phyloP scores from a whole-genome alignment of 2,797 vertebrate genomes.

The Darevskia nairensis region DNA sequence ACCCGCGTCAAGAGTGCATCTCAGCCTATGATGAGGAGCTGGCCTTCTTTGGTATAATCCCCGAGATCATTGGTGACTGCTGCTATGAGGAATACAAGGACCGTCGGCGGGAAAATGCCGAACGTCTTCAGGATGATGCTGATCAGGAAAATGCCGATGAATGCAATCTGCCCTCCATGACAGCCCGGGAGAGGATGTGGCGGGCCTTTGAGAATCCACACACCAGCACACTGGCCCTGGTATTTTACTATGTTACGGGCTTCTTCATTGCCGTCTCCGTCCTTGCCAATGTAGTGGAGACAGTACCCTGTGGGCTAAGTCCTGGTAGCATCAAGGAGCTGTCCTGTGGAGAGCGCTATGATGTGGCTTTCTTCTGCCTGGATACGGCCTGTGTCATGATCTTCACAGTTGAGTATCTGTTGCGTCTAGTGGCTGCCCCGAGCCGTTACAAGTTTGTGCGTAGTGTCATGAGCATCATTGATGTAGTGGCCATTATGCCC shows the following conservation, averaged over 20 bases:
- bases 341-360: constrained; percentile 93
- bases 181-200: constrained; percentile 90
- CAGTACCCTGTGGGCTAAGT: constrained; percentile 88
- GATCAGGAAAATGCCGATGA: constrained; percentile 84
- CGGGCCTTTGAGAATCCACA: constrained; percentile 97
- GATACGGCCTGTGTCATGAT: constrained; percentile 98
- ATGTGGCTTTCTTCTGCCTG: constrained; percentile 96
- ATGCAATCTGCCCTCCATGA: constrained; percentile 82
- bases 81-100: constrained; percentile 99
- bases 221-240: constrained; percentile 94
- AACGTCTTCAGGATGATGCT: constrained; percentile 92
- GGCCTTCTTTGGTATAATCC: constrained; percentile 95
- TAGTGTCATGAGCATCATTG: constrained; percentile 97
- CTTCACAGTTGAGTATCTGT: constrained; percentile 95
- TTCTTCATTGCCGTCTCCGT: constrained; percentile 98
- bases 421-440: constrained; percentile 90
- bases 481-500: constrained; percentile 97
- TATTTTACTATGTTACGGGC: constrained; percentile 98
- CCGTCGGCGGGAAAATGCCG: constrained; percentile 91
- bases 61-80: constrained; percentile 96
- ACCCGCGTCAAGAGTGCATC: constrained; percentile 95
- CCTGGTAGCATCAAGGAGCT: constrained; percentile 80
- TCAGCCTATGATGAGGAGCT: constrained; percentile 95
- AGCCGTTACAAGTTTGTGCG: constrained; percentile 93
- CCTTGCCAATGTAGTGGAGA: constrained; percentile 94